Conservation (phyloP, 2,113 vertebrate species). For the Piaya cayana region DNA sequence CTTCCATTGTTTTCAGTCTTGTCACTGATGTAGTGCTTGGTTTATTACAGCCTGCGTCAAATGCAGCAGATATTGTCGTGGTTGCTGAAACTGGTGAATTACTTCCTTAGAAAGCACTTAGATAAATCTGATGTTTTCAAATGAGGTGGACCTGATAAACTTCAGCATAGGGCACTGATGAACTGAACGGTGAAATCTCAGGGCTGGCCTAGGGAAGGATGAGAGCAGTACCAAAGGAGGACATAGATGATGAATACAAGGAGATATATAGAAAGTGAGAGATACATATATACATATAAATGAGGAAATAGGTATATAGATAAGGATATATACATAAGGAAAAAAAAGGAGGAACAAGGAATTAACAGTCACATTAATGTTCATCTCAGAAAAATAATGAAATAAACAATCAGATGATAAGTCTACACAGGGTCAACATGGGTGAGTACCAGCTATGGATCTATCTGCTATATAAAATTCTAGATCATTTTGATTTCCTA, state of each 20-base stretch:
- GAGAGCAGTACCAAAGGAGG: neutral
- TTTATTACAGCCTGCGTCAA: neutral
- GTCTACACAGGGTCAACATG: neutral
- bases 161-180: neutral
- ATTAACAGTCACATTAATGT: neutral
- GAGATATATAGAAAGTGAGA: fast-evolving
- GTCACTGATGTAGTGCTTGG: neutral
- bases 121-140: neutral
- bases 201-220: neutral
- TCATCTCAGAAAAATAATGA: neutral
- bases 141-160: neutral
- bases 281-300: neutral
- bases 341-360: neutral
- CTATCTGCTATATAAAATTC: neutral
- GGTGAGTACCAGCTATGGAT: neutral
- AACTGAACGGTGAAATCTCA: neutral
- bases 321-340: no score
- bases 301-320: neutral
- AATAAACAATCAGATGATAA: neutral
- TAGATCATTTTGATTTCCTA: neutral
- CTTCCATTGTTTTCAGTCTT: neutral
- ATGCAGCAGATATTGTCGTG: neutral
- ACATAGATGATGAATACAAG: neutral
- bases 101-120: neutral
- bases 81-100: neutral